Percentiles rank a stretch among this genome's conserved stretches.
These are phyloP conservation scores for Tetraodon nigroviridis DNA, from an alignment of 2,113 vertebrate species.

Conservation along the genomic window DNA sequence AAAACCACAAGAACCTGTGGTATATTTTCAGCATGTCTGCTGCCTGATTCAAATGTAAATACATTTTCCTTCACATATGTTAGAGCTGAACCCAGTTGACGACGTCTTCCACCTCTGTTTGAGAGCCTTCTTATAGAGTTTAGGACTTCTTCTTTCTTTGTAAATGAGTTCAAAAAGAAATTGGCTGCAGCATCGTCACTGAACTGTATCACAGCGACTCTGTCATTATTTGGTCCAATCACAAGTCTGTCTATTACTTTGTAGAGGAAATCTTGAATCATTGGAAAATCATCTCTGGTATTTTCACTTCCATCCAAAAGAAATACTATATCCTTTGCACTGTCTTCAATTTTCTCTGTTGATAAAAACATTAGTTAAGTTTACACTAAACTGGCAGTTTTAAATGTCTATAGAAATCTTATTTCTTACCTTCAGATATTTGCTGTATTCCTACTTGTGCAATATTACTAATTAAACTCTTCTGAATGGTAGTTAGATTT, in stretches of 20 bases:
- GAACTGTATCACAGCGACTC: conserved; percentile 61
- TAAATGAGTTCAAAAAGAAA: conserved; percentile 59
- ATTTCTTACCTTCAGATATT: conserved; percentile 52
- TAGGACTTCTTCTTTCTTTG: conserved; percentile 41
- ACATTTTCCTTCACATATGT: conserved; percentile 58
- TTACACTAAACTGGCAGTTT: too few species aligned
- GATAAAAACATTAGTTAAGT: background rate
- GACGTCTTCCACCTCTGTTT: conserved; percentile 52
- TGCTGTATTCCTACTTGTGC: conserved; percentile 28
- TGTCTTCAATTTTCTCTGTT: conserved; percentile 20
- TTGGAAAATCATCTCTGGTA: conserved; percentile 39
- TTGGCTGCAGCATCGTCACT: conserved; percentile 48
- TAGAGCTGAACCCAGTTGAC: conserved; percentile 75
- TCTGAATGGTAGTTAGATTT: conserved; percentile 52
- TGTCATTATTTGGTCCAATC: conserved; percentile 37
- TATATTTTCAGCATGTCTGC: conserved; percentile 53
- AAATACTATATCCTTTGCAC: conserved; percentile 59
- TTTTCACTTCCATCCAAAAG: conserved; percentile 69
- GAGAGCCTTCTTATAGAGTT: conserved; percentile 25
- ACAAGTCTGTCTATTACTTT: conserved; percentile 40
- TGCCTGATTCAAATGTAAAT: conserved; percentile 50
- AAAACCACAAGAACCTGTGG: conserved; percentile 72
- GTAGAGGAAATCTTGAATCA: conserved; percentile 34
- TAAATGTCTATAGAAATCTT: too few species aligned
- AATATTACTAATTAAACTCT: conserved; percentile 49